Evolutionary conservation across 2,113 vertebrate genomes (phyloP), one percentile per base, ranked within the genome.

Genomic region (Edolisoma coerulescens): DNA sequence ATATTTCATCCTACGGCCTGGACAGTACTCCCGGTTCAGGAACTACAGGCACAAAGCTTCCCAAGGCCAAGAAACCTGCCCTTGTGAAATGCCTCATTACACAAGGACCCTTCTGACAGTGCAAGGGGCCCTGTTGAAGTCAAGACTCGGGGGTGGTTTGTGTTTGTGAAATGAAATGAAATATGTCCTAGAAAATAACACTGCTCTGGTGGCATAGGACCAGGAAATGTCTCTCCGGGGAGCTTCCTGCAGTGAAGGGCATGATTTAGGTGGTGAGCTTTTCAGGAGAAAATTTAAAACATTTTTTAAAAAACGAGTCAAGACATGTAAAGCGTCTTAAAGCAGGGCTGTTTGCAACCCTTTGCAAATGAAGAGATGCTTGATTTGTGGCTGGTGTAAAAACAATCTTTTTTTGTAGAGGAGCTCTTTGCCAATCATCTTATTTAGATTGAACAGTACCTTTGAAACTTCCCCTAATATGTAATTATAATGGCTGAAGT

Each of bases 141-240:
- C 42, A 50, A 39, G 18, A 37, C 4, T 16, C 4, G 23, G 13
- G 11, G 4, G 3, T n/a, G 3, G 1, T 16, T 28, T 33, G 13
- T n/a, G 17, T 61, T 75, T 7, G 5, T 35, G 65, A 47, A 26
- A 16, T 27, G 21, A 61, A 76, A 68, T 33, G 2, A 44, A 59
- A 3, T 11, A n/a, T 3, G 11, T 22, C 27, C 13, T 35, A n/a
- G 78, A 32, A 64, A 82, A 44, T 28, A 13, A 23, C 1, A 2
- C 10, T 53, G 69, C 4, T 85, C 63, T 63, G 47, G 53, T 52
- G 53, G 13, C 37, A 7, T 1, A 35, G 39, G 61, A 45, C 23
- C 1, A 1, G n/a, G 47, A 28, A 27, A 24, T 6, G 26, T 85
- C 22, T 64, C 11, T 54, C 5, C 4, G 5, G 7, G 18, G 27